phyloP scores from a whole-genome alignment of 2,888 invertebrate species.

The Drosophila pseudotalamancana region DNA sequence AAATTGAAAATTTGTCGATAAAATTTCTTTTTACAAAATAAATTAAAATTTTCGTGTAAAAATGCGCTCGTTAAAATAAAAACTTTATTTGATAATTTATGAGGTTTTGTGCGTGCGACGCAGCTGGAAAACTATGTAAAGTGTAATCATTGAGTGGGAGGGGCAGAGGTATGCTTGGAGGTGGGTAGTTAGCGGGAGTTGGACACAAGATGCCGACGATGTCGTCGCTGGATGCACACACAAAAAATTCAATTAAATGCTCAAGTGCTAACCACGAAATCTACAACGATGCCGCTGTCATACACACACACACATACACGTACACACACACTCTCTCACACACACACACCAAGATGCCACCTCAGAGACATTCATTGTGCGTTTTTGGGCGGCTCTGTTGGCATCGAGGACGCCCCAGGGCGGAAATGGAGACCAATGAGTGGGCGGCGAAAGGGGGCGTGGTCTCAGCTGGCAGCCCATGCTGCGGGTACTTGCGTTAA shows the following conservation, averaged over 20 bases:
- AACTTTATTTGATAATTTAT: slow-evolving; percentile 73
- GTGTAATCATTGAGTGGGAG: slow-evolving; percentile 2
- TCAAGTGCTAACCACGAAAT: slow-evolving; percentile 68
- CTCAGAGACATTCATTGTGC: slow-evolving; percentile 66
- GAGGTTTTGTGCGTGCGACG: slow-evolving; percentile 34
- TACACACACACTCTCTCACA: slow-evolving; percentile 7
- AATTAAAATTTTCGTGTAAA: slow-evolving; percentile 56
- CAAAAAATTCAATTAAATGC: slow-evolving; percentile 72
- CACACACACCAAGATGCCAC: slow-evolving; percentile 43
- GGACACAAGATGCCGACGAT: slow-evolving; percentile 49
- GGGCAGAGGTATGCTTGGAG: neutral
- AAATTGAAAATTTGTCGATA: slow-evolving; percentile 28
- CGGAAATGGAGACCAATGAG: slow-evolving; percentile 24
- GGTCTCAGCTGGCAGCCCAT: slow-evolving; percentile 16
- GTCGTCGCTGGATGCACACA: slow-evolving; percentile 35
- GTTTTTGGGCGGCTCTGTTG: slow-evolving; percentile 46
- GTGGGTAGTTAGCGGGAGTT: slow-evolving; percentile 1
- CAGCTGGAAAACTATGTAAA: slow-evolving; percentile 41
- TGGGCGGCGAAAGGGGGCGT: neutral
- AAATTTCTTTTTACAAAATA: slow-evolving; percentile 40
- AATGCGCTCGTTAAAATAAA: slow-evolving; percentile 59
- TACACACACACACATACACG: slow-evolving; percentile 2
- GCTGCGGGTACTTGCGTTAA: slow-evolving; percentile 47
- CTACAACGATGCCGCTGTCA: slow-evolving; percentile 47
- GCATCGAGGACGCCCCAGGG: slow-evolving; percentile 53